phyloP scores from a whole-genome alignment of 2,113 vertebrate genomes.

The Otus sunia region DNA sequence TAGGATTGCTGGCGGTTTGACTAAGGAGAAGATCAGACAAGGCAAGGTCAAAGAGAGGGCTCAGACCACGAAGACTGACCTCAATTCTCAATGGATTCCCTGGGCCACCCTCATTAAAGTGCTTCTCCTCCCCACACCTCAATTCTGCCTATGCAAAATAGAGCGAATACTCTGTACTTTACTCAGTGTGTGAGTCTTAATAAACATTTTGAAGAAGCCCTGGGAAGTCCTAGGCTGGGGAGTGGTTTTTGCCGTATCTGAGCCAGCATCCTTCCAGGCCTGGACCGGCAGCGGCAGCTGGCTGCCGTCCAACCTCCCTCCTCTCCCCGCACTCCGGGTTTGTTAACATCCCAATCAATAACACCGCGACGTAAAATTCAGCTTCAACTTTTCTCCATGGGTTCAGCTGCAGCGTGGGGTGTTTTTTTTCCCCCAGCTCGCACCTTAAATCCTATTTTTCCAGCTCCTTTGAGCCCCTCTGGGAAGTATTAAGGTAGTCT shows the following conservation, averaged over 20 bases:
- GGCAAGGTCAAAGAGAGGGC: neutral
- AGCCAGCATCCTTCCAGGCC: conserved; percentile 28
- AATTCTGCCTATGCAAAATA: neutral
- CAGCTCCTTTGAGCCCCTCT: neutral
- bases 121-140: neutral
- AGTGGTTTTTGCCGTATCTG: neutral
- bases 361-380: neutral
- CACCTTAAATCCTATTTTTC: conserved; percentile 28
- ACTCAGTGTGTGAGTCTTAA: neutral
- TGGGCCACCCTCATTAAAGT: neutral
- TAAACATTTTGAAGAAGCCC: conserved; percentile 5
- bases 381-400: neutral
- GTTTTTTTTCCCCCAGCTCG: neutral
- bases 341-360: conserved; percentile 38
- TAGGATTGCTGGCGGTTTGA: no score
- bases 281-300: neutral
- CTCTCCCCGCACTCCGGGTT: neutral
- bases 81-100: neutral
- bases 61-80: neutral
- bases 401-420: neutral
- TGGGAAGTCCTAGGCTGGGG: neutral
- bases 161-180: neutral
- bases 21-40: neutral
- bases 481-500: conserved; percentile 32
- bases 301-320: neutral